Evolutionary conservation across 1,140 invertebrate species (phyloP).

Genomic region (Drosophila setifemur): DNA sequence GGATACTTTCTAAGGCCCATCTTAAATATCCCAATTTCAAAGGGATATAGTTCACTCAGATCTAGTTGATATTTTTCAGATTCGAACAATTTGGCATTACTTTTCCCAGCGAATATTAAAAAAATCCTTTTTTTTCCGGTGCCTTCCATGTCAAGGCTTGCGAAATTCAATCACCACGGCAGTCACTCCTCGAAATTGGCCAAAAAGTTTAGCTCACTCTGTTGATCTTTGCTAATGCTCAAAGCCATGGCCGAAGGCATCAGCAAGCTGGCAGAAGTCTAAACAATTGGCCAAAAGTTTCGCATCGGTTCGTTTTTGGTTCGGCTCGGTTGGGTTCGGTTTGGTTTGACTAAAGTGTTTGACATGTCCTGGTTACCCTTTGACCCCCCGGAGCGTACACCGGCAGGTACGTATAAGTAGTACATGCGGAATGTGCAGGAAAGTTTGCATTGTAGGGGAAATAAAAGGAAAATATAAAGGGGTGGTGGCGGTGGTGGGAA

Average conservation of each 20-base stretch:
- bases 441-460: conserved; percentile 22
- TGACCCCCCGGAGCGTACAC: neutral
- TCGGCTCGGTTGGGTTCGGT: conserved; percentile 22
- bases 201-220: conserved; percentile 11
- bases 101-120: too few species aligned
- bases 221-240: conserved; percentile 27
- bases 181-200: conserved; percentile 20
- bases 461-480: too few species aligned
- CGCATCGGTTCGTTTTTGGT: too few species aligned
- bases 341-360: conserved; percentile 30
- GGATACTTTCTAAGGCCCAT: too few species aligned
- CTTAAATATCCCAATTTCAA: too few species aligned
- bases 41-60: too few species aligned
- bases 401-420: neutral
- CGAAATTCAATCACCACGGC: conserved; percentile 29
- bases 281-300: conserved; percentile 33
- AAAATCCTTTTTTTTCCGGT: too few species aligned
- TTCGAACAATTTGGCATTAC: too few species aligned
- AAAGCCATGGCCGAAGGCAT: conserved; percentile 22
- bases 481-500: neutral
- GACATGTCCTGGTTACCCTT: conserved; percentile 33
- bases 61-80: too few species aligned
- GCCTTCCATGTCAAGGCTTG: too few species aligned
- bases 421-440: conserved; percentile 10
- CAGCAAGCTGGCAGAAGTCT: conserved; percentile 14